Conservation (phyloP, 2,797 vertebrate genomes). For the Myotis daubentonii region DNA sequence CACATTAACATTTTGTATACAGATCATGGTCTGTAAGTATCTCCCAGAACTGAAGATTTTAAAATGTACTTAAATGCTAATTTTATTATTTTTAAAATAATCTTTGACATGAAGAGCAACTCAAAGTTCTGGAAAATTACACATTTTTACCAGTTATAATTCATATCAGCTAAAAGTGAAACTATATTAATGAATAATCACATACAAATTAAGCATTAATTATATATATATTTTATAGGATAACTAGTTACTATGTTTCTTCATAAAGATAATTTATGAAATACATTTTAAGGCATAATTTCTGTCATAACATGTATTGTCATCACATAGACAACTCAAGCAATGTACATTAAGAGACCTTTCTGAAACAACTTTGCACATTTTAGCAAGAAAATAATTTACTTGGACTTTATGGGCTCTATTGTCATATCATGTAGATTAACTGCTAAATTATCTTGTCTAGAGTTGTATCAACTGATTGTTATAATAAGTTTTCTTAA, state of each 20-base stretch:
- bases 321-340: neutral
- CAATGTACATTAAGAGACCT: neutral
- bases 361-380: slow-evolving; percentile 28
- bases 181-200: neutral
- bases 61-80: neutral
- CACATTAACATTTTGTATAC: slow-evolving; percentile 23
- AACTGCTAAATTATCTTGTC: slow-evolving; percentile 45
- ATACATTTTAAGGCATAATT: neutral
- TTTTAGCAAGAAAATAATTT: slow-evolving; percentile 63
- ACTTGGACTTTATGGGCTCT: slow-evolving; percentile 16
- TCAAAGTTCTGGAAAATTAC: slow-evolving; percentile 39
- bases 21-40: neutral
- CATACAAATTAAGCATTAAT: slow-evolving; percentile 16
- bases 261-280: slow-evolving; percentile 12
- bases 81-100: slow-evolving; percentile 53
- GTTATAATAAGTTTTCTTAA: slow-evolving; percentile 38
- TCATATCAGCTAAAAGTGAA: slow-evolving; percentile 32
- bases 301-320: neutral
- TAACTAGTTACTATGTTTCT: slow-evolving; percentile 18
- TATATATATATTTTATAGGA: slow-evolving; percentile 6
- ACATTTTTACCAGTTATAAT: slow-evolving; percentile 22
- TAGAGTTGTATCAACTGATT: slow-evolving; percentile 1
- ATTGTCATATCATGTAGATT: neutral
- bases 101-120: slow-evolving; percentile 17
- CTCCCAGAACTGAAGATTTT: slow-evolving; percentile 8